Evolutionary conservation across 2,113 vertebrate species (phyloP).

Genomic region (Rhombomys opimus): DNA sequence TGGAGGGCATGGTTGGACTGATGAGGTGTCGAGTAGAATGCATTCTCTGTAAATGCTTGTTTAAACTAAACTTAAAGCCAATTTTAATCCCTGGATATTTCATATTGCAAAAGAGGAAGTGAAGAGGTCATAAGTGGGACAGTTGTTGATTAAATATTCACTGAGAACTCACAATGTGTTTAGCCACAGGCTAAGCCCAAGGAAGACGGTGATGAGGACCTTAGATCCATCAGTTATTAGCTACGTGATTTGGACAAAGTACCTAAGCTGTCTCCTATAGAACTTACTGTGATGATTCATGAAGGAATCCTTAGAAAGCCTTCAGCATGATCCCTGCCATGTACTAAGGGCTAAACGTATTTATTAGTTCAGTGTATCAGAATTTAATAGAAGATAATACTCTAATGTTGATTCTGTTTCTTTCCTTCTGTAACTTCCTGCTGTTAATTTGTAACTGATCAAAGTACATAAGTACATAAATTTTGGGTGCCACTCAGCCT

Average conservation of each 20-base stretch:
- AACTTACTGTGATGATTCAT: not conserved
- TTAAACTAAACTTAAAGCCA: not conserved
- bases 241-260: not conserved
- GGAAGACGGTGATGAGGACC: not conserved
- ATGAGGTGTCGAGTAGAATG: not conserved
- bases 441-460: conserved; percentile 36
- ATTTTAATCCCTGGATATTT: not conserved
- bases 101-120: not conserved
- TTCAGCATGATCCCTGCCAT: not conserved
- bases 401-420: not conserved
- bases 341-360: not conserved
- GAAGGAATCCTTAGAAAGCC: not conserved
- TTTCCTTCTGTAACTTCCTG: not conserved
- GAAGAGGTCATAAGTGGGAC: not conserved
- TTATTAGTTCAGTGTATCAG: not conserved
- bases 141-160: not conserved
- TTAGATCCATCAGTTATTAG: not conserved
- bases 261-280: not conserved
- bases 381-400: conserved; percentile 32
- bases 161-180: not conserved
- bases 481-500: not conserved
- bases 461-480: not conserved
- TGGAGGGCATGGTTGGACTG: not conserved
- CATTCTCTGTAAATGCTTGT: not conserved
- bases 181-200: not conserved